Base-by-base conservation (phyloP, 2,113 vertebrate genomes). In the Toxotes jaculatrix region DNA sequence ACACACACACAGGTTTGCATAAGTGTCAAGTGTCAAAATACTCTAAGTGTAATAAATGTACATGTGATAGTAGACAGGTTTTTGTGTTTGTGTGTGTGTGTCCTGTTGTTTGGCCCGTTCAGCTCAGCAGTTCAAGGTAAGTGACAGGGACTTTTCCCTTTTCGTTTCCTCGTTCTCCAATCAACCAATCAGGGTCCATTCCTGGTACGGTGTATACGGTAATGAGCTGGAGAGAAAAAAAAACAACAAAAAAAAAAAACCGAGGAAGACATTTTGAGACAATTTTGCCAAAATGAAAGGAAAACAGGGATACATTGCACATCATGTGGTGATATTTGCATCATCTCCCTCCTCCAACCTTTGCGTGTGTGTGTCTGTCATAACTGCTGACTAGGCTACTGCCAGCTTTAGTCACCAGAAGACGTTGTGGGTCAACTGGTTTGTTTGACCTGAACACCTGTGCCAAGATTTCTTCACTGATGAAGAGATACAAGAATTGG, bases 61-160 rank as follows among this genome's bases (percentile, higher is more conserved):
- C 23, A 68, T 1, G 32, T 53, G 65, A 69, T n/a, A 19, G 27
- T 60, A 17, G 21, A 62, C 16, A 57, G 38, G 31, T 62, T 73
- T 70, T 47, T 77, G 47, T 31, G 45, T 68, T 43, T 49, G 43
- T 64, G 47, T 69, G 55, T 73, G 64, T 32, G 19, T 2, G n/a
- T 69, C 7, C 55, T 69, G 5, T 9, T 66, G 59, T 27, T 40
- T 51, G 14, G 72, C 90, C 80, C 76, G 72, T 92, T 95, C n/a
- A 99, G 94, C 98, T 99, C 79, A 99, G 95, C 84, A 99, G 96
- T 94, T 99, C 98, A 90, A 99, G 95, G 93, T 99, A 99, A 74
- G 98, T 99, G 93, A 99, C 98, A 38, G 98, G 98, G 85, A 99
- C 98, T 94, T 97, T 99, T 89, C 98, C 98, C 85, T 99, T 99